phyloP scores from a whole-genome alignment of 2,888 invertebrate species.

The Drosophila siamana region DNA sequence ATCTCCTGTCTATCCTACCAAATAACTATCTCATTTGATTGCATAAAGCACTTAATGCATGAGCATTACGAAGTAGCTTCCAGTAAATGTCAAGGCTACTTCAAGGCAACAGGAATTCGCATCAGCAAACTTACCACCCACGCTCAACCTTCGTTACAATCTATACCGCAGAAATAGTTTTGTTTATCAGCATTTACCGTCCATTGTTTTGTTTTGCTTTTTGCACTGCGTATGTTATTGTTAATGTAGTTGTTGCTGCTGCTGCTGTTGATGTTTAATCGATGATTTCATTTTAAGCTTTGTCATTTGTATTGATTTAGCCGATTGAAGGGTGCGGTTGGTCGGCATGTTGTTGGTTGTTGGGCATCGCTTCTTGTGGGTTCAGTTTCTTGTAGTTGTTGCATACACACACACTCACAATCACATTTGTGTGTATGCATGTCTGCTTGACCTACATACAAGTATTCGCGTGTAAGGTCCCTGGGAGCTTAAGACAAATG shows the following conservation, averaged over 20 bases:
- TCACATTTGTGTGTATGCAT: constrained; percentile 9
- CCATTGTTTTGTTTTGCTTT: neutral
- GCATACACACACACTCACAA: constrained; percentile 18
- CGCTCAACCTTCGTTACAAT: constrained; percentile 8
- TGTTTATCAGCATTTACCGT: constrained; percentile 35
- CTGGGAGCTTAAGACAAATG: constrained; percentile 28
- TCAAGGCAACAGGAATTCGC: constrained; percentile 15
- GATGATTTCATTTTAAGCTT: constrained; percentile 65
- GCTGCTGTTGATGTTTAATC: constrained; percentile 61
- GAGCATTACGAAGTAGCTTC: neutral
- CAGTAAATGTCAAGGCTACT: constrained; percentile 70
- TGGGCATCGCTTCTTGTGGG: constrained; percentile 26
- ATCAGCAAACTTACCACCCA: constrained; percentile 14
- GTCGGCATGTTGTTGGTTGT: constrained; percentile 51
- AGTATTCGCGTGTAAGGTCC: constrained; percentile 6
- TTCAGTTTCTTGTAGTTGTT: constrained; percentile 38
- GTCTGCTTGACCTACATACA: constrained; percentile 44
- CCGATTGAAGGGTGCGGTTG: constrained; percentile 71
- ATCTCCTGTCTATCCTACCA: neutral
- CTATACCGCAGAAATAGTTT: constrained; percentile 10
- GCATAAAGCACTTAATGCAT: constrained; percentile 33
- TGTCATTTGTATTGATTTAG: constrained; percentile 67
- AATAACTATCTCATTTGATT: constrained; percentile 32
- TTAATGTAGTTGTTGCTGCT: constrained; percentile 4
- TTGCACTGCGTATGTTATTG: constrained; percentile 5